Evolutionary conservation across 2,888 invertebrate genomes (phyloP).

Genomic region (Orthosia gothica): DNA sequence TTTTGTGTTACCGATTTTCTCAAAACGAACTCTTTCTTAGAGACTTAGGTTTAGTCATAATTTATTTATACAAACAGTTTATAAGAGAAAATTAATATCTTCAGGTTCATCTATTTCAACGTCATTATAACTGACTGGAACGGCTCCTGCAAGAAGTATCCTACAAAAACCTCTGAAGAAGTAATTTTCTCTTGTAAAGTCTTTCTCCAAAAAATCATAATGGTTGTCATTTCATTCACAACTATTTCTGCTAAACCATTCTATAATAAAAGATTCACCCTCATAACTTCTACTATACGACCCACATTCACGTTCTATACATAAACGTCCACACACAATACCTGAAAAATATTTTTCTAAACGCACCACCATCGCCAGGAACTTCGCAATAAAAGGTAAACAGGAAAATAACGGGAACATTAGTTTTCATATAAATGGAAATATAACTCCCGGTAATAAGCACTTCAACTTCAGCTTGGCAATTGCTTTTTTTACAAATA

Average conservation of each 20-base stretch:
- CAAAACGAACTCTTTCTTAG: not conserved
- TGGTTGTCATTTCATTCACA: not conserved
- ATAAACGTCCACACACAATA: conserved; percentile 39
- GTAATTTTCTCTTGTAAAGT: not conserved
- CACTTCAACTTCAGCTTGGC: conserved; percentile 70
- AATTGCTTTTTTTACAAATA: conserved; percentile 74
- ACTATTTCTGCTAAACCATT: not conserved
- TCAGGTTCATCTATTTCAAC: not conserved
- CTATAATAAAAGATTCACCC: conserved; percentile 4
- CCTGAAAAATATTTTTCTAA: conserved; percentile 53
- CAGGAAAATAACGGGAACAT: conserved; percentile 67
- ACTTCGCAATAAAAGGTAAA: conserved; percentile 65
- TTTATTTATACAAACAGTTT: no score
- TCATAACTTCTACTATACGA: conserved; percentile 15
- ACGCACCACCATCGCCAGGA: conserved; percentile 58
- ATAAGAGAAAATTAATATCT: no score
- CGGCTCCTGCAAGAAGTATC: not conserved
- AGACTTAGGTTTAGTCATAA: no score
- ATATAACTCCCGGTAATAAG: conserved; percentile 71
- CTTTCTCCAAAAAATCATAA: not conserved
- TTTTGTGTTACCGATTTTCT: not conserved
- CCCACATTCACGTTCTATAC: conserved; percentile 35
- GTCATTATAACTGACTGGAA: not conserved
- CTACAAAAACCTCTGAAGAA: not conserved
- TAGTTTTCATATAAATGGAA: conserved; percentile 73